These are phyloP conservation scores for Myioborus miniatus DNA, from an alignment of 2,797 vertebrate genomes.

Conservation along the genomic window DNA sequence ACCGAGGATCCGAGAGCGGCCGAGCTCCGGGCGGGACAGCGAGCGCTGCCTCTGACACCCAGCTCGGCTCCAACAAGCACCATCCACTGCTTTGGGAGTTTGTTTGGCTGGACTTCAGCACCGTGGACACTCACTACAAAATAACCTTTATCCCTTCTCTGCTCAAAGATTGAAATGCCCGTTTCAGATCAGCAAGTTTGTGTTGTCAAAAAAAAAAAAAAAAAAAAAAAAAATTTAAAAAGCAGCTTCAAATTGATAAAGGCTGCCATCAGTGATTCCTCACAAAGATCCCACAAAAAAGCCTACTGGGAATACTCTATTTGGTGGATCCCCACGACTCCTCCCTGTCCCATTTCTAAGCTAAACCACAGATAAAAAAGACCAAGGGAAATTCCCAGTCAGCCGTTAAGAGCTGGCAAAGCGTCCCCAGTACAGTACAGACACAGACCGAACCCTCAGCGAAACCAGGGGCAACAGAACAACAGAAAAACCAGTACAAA, in stretches of 20 bases:
- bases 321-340: neutral
- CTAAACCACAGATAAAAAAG: neutral
- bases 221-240: neutral
- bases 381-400: neutral
- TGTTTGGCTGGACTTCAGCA: constrained; percentile 58
- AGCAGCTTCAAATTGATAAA: neutral
- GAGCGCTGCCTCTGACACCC: neutral
- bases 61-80: neutral
- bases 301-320: neutral
- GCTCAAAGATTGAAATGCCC: neutral
- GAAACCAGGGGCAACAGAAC: constrained; percentile 73
- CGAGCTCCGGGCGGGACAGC: neutral
- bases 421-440: constrained; percentile 61
- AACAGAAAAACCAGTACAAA: constrained; percentile 74
- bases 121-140: neutral
- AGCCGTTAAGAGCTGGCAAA: neutral
- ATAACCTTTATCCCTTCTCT: neutral
- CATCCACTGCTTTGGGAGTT: constrained; percentile 34
- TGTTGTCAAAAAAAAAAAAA: neutral
- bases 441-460: constrained; percentile 66
- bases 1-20: constrained; percentile 5
- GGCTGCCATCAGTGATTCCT: neutral
- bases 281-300: constrained; percentile 3
- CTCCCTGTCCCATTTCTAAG: neutral
- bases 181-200: neutral